phyloP scores from a whole-genome alignment of 2,113 vertebrate genomes.

The Poecile atricapillus region DNA sequence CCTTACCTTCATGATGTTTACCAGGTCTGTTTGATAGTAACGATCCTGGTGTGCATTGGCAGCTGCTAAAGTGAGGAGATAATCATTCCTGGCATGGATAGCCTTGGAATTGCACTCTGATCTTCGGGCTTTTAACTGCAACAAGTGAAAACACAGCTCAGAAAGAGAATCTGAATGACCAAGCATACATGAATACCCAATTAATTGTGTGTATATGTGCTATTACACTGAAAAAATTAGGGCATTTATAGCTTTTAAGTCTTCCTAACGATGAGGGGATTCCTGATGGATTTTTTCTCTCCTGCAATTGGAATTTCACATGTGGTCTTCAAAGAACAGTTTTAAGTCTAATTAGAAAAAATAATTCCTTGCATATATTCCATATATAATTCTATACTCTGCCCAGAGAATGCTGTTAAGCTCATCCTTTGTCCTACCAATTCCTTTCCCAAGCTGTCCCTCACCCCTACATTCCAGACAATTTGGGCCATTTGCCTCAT shows the following conservation, averaged over 20 bases:
- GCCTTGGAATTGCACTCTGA: slow-evolving; percentile 97
- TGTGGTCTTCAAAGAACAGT: background rate
- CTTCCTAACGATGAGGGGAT: background rate
- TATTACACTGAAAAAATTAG: accelerated
- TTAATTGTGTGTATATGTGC: accelerated
- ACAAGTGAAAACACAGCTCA: background rate
- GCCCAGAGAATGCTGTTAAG: background rate
- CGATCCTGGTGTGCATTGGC: slow-evolving; percentile 97
- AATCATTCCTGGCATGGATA: slow-evolving; percentile 95
- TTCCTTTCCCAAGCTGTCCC: background rate
- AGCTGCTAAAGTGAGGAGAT: slow-evolving; percentile 93
- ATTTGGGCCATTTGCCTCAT: accelerated
- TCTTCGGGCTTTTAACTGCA: slow-evolving; percentile 94
- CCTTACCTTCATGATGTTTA: slow-evolving; percentile 90
- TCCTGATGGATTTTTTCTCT: background rate
- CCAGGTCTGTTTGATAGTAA: slow-evolving; percentile 93
- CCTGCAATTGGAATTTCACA: accelerated
- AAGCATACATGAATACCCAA: accelerated
- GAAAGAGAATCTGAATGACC: background rate
- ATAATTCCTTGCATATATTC: background rate
- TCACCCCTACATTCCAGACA: background rate
- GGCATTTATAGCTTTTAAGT: background rate
- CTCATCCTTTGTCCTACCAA: background rate
- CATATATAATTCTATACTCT: background rate
- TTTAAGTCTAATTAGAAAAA: background rate